Percentiles rank a stretch among this genome's conserved stretches.
phyloP scores from a whole-genome alignment of 1,140 invertebrate species.

The Asobara japonica region DNA sequence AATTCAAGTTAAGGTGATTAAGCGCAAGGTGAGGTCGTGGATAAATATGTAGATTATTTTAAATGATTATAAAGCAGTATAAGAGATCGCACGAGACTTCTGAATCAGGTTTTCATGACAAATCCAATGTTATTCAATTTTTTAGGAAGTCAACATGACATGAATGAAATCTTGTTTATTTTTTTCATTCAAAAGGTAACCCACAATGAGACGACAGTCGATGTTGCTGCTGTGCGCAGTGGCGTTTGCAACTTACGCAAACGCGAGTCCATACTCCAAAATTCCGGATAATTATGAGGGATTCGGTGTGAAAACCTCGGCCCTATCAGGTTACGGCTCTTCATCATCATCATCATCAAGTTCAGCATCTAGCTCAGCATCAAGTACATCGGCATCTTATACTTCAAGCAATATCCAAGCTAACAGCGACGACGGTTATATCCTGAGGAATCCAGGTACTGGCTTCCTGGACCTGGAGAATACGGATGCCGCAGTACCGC shows the following conservation, averaged over 20 bases:
- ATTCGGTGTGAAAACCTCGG: conserved; percentile 33
- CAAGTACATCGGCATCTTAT: no score
- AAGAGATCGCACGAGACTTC: not conserved
- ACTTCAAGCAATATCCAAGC: not conserved
- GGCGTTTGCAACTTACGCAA: conserved; percentile 30
- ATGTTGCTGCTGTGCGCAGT: conserved; percentile 39
- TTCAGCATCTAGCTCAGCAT: not conserved
- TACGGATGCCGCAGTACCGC: not conserved
- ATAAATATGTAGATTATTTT: not conserved
- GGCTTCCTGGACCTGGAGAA: not conserved
- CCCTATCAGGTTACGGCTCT: not conserved
- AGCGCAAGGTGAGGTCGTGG: not conserved
- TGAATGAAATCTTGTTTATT: not conserved
- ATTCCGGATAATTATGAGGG: conserved; percentile 37
- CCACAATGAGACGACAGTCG: conserved; percentile 43
- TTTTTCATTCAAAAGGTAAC: conserved; percentile 39
- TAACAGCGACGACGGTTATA: not conserved
- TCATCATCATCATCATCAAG: not conserved
- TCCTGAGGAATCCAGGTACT: not conserved
- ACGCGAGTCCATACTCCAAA: conserved; percentile 41
- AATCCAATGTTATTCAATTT: not conserved
- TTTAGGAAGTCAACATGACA: not conserved
- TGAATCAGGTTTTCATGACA: not conserved
- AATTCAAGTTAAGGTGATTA: not conserved
- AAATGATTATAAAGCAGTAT: not conserved